Evolutionary conservation across 2,113 vertebrate genomes (phyloP), one percentile per base, ranked within the genome.

Genomic region (Crotalus horridus): DNA sequence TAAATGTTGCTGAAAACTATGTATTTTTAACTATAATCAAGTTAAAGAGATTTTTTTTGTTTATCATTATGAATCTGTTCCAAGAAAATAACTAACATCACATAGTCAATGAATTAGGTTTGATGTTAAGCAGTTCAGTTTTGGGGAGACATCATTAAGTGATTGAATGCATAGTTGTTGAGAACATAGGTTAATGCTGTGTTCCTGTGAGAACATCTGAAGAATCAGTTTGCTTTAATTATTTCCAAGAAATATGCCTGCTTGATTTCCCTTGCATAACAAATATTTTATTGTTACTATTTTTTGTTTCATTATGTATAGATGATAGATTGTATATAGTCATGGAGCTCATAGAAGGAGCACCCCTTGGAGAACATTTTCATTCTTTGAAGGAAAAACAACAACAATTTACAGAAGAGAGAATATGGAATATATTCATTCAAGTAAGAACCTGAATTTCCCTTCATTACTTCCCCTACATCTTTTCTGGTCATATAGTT

Each of bases 321-420:
- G 98, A 97, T 94, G 98, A 99, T 89, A 98, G 96, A 74, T 95
- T 99, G 58, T 99, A 98, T 93, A 97, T 99, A 26, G 98, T 99
- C 89, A 99, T 99, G 98, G 99, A 99, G 93, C 97, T 99, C 90
- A 99, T 99, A 89, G 98, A 99, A 92, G 98, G 98, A 1, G 96
- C 97, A 43, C 97, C 98, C 0, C 96, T 99, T 88, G 98, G 98
- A 43, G 98, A 99, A 24, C 98, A 99, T 90, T 98, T 99, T 26
- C 98, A 95, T 96, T 99, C 98, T 94, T 97, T 99, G 93, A 99
- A 98, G 96, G 98, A 99, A 96, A 99, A 99, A 92, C 97, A 98
- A 8, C 98, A 98, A 74, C 96, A 87, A 9, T 98, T 99, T 96
- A 98, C 98, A 0, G 99, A 99, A 94, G 98, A 98, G 58, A 97